Conservation (phyloP, 2,113 vertebrate species). For the Ptilonorhynchus violaceus region DNA sequence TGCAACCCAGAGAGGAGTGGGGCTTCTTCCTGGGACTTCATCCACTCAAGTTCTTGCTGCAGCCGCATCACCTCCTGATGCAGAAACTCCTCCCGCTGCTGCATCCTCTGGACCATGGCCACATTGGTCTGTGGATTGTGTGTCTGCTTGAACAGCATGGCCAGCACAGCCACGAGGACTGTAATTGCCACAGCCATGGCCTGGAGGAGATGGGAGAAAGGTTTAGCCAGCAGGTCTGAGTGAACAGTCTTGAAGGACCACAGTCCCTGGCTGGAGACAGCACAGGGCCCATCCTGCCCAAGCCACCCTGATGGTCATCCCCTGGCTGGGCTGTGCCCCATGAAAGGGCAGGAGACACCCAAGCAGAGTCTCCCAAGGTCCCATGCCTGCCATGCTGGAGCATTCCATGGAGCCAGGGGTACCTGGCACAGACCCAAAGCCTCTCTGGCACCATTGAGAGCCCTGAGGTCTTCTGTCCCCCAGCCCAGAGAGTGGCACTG, state of each 20-base stretch:
- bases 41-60: not conserved
- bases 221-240: not conserved
- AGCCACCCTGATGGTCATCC: not conserved
- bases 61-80: not conserved
- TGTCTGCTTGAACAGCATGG: not conserved
- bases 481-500: not conserved
- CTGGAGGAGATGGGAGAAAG: not conserved
- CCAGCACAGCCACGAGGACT: not conserved
- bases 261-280: not conserved
- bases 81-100: not conserved
- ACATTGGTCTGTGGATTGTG: rapidly evolving
- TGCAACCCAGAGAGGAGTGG: not conserved
- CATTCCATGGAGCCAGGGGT: too few species aligned
- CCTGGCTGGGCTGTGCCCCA: not conserved
- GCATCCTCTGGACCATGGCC: rapidly evolving
- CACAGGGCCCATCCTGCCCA: not conserved
- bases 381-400: not conserved
- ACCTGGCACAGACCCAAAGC: not conserved
- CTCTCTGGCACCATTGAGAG: not conserved
- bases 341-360: not conserved
- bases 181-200: not conserved
- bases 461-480: not conserved
- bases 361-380: too few species aligned
- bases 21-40: rapidly evolving
- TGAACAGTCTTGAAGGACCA: not conserved